phyloP scores from a whole-genome alignment of 2,113 vertebrate species.

The Chlamydotis undulata region DNA sequence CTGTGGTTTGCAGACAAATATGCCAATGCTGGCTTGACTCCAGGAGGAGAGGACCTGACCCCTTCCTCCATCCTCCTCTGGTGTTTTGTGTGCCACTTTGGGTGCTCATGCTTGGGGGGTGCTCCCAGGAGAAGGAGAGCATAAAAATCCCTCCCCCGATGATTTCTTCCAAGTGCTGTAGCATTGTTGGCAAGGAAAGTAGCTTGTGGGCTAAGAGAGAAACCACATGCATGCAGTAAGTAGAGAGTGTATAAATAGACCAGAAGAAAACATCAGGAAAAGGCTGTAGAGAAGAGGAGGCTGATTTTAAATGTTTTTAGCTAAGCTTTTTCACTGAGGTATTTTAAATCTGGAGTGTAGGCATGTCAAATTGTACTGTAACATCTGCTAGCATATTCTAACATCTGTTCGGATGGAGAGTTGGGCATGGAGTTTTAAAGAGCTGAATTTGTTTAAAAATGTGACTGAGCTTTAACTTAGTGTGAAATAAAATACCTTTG shows the following conservation, averaged over 20 bases:
- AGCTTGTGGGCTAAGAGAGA: background rate
- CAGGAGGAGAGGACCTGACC: background rate
- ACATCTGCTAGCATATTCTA: constrained; percentile 22
- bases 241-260: background rate
- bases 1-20: background rate
- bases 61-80: background rate
- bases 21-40: background rate
- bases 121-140: background rate
- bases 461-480: background rate
- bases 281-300: background rate
- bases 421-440: background rate
- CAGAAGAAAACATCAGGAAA: background rate
- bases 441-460: background rate
- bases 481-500: background rate
- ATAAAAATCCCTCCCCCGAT: background rate
- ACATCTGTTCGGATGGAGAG: background rate
- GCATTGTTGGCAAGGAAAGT: background rate
- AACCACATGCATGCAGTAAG: accelerated
- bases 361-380: background rate
- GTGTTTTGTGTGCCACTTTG: background rate
- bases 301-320: background rate
- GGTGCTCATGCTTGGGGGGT: accelerated
- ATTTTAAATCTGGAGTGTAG: background rate
- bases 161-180: background rate
- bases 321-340: background rate